Conservation (phyloP, 2,888 invertebrate genomes). For the Patella caerulea region DNA sequence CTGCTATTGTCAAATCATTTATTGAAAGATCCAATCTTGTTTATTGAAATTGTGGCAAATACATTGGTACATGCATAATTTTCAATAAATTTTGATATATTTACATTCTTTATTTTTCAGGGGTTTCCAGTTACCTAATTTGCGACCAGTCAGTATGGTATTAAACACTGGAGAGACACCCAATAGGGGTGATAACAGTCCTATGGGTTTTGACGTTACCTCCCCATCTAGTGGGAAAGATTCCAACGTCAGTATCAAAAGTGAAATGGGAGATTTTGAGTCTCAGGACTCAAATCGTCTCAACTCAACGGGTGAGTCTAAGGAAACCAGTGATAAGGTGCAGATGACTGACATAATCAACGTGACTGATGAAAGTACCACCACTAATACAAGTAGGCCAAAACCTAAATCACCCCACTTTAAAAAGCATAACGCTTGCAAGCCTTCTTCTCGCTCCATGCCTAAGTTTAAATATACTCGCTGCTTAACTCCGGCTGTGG, state of each 20-base stretch:
- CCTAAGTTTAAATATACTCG: no score
- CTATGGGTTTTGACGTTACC: conserved; percentile 68
- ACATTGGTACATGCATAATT: no score
- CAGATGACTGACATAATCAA: conserved; percentile 62
- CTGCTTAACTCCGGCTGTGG: no score
- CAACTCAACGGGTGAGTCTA: conserved; percentile 34
- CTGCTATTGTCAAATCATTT: no score
- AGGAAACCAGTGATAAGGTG: conserved; percentile 61
- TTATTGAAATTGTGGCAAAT: no score
- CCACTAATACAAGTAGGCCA: conserved; percentile 64
- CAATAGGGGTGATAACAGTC: conserved; percentile 43
- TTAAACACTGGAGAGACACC: conserved; percentile 75
- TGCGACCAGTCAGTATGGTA: conserved; percentile 58
- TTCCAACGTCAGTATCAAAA: conserved; percentile 66
- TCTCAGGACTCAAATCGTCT: conserved; percentile 45
- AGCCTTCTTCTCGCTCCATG: no score
- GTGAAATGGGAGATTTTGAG: conserved; percentile 65
- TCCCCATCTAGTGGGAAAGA: conserved; percentile 64
- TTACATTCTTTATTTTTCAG: conserved; percentile 34
- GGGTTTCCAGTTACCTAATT: conserved; percentile 61
- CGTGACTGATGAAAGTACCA: conserved; percentile 51
- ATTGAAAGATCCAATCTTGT: no score
- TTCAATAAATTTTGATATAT: neutral
- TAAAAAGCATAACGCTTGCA: no score
- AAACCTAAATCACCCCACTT: conserved; percentile 5